These are phyloP conservation scores for Linurgus olivaceus DNA, from an alignment of 2,797 vertebrate species.

Conservation along the genomic window DNA sequence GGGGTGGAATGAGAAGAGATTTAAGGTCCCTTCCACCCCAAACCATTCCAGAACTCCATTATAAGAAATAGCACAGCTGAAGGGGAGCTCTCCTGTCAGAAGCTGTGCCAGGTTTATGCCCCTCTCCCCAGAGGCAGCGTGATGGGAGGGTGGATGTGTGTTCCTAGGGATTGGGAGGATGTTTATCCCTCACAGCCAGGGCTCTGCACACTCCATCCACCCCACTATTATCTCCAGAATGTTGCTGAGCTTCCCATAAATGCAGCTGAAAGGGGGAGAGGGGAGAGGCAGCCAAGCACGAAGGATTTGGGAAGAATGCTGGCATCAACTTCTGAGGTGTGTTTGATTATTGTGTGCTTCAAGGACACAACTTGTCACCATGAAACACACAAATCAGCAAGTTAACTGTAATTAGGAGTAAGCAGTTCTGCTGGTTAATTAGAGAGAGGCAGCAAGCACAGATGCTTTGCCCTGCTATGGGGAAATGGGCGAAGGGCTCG, in stretches of 20 bases:
- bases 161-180: neutral
- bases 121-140: neutral
- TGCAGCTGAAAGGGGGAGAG: neutral
- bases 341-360: neutral
- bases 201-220: neutral
- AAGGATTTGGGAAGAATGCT: neutral
- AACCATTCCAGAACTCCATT: neutral
- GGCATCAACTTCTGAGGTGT: neutral
- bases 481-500: neutral
- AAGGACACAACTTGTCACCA: conserved; percentile 7
- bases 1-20: neutral
- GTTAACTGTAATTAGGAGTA: conserved; percentile 8
- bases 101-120: neutral
- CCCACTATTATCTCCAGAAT: neutral
- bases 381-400: conserved; percentile 10
- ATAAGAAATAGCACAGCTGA: accelerated
- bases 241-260: neutral
- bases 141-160: neutral
- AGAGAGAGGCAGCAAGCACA: neutral
- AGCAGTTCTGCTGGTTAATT: conserved; percentile 21
- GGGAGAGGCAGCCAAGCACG: neutral
- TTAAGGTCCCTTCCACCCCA: neutral
- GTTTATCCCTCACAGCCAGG: neutral
- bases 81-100: neutral
- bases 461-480: neutral